These are phyloP conservation scores for Corythornis cristatus DNA, from an alignment of 2,113 vertebrate species.

Conservation along the genomic window DNA sequence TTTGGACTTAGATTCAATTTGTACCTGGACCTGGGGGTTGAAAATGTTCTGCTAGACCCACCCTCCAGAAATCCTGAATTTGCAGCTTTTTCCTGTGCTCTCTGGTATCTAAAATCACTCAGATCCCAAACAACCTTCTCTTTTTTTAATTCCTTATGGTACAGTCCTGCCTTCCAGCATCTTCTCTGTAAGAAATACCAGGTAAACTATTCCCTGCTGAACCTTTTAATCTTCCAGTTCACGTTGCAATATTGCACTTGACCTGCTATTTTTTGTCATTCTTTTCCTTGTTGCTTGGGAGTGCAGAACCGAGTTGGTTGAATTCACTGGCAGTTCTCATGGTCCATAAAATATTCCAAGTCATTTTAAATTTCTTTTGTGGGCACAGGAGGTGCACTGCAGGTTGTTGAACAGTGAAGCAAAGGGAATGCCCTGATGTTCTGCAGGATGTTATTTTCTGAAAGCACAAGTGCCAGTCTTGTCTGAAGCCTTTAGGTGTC, in stretches of 20 bases:
- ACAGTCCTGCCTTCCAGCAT: background rate
- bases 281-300: background rate
- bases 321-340: background rate
- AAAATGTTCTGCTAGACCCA: background rate
- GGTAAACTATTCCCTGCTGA: background rate
- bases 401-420: background rate
- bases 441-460: background rate
- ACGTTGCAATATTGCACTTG: background rate
- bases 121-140: background rate
- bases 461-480: background rate
- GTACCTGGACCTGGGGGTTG: background rate
- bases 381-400: background rate
- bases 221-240: background rate
- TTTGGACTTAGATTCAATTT: rapidly evolving
- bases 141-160: background rate
- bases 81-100: background rate
- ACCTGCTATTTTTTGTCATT: background rate
- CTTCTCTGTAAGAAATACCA: background rate
- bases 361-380: background rate
- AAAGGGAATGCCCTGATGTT: rapidly evolving
- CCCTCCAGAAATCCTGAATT: background rate
- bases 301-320: background rate
- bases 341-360: background rate
- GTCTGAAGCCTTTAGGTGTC: background rate
- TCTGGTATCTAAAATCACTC: background rate